Evolutionary conservation across 2,888 invertebrate genomes (phyloP).

Genomic region (Andrena flavipes): DNA sequence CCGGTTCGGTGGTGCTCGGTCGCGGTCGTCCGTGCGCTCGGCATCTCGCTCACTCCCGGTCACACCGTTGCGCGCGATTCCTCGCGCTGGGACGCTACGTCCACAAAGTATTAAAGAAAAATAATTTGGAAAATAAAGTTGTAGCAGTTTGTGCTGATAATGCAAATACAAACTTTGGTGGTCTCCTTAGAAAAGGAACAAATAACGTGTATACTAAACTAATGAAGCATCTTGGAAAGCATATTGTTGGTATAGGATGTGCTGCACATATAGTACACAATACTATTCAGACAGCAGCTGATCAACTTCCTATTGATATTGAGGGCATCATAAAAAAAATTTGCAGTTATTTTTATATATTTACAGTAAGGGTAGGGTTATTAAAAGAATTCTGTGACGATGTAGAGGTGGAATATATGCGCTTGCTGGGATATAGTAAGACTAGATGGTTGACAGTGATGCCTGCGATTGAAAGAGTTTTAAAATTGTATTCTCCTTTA

Average conservation of each 20-base stretch:
- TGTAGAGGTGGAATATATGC: neutral
- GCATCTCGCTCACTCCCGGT: too few species aligned
- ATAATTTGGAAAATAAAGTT: too few species aligned
- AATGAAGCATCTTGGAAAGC: neutral
- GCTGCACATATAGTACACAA: neutral
- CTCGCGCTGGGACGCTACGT: too few species aligned
- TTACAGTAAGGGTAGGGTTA: neutral
- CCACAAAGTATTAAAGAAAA: too few species aligned
- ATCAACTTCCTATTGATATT: neutral
- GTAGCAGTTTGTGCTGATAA: neutral
- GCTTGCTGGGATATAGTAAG: neutral
- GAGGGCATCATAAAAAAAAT: neutral
- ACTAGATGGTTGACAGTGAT: neutral
- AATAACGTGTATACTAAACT: neutral
- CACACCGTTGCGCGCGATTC: too few species aligned
- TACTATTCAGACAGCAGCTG: neutral
- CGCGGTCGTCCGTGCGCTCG: too few species aligned
- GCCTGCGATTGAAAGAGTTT: slow-evolving; percentile 1
- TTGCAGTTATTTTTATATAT: neutral
- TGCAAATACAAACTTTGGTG: slow-evolving; percentile 1
- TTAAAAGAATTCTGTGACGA: neutral
- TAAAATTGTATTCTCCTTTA: neutral
- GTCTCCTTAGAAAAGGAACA: neutral
- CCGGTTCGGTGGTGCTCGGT: too few species aligned
- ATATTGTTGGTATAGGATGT: too few species aligned